Base-by-base conservation (phyloP, 2,797 vertebrate species). In the Lepilemur septentrionalis region DNA sequence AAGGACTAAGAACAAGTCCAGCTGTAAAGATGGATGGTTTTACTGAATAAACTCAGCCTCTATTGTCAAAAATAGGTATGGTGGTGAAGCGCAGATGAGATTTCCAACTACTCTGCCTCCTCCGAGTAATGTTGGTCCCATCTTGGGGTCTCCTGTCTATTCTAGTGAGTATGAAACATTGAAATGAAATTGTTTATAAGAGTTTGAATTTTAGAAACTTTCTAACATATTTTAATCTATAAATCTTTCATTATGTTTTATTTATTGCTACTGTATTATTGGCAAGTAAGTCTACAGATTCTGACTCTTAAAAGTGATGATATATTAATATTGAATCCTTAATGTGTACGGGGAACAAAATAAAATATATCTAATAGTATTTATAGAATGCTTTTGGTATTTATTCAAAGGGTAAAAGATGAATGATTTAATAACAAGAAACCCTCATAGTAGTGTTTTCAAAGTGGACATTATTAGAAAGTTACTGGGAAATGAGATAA, bases 71-170 rank as follows among this genome's bases (percentile, higher is more conserved):
- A 92, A 93, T 2, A 99, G 99, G 97, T 99, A 99, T 30, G 99
- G 99, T 67, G 99, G 99, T 97, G 99, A 99, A 98, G 99, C 99
- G 80, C 99, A 99, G 98, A 99, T 99, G 99, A 99, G 99, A 94
- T 99, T 99, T 97, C 99, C 99, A 0, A 98, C 99, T 52, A 98
- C 99, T 93, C 96, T 99, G 83, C 95, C 99, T 1, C 97, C 99
- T 94, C 99, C 99, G 20, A 99, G 99, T 95, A 99, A 98, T 0
- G 98, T 99, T 20, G 99, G 99, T 46, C 99, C 99, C 38, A 96
- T 99, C 93, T 98, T 99, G 92, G 98, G 99, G 70, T 99, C 99
- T 89, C 99, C 99, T 80, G 96, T 99, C 88, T 98, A 98, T 95
- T 93, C 99, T 93, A 92, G 98, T 98, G 95, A 98, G 98, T 98